Evolutionary conservation across 1,140 invertebrate genomes (phyloP).

Genomic region (Listronotus oregonensis): DNA sequence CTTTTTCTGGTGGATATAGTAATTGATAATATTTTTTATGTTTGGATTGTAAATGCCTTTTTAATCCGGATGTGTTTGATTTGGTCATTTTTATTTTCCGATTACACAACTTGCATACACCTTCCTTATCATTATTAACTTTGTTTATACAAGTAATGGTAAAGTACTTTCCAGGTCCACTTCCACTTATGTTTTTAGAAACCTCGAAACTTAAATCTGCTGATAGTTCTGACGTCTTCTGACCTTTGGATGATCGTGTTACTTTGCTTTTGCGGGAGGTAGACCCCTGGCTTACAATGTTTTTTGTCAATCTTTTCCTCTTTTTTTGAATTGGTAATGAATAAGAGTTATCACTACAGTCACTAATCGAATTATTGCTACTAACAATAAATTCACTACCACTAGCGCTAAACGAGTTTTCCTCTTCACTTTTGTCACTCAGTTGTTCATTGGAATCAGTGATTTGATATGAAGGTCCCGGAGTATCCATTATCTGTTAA

Average conservation of each 20-base stretch:
- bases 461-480: conserved; percentile 4
- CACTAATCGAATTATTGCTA: conserved; percentile 10
- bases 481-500: conserved; percentile 9
- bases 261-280: conserved; percentile 2
- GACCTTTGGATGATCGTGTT: conserved; percentile 4
- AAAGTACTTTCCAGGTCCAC: conserved; percentile 7
- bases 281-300: conserved; percentile 7
- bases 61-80: no score
- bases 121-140: conserved; percentile 8
- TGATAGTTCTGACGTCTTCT: conserved; percentile 7
- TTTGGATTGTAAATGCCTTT: no score
- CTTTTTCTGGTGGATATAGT: no score
- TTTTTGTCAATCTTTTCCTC: conserved; percentile 5
- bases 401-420: conserved; percentile 7
- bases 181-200: conserved; percentile 5
- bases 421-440: conserved; percentile 7
- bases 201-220: conserved; percentile 5
- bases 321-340: conserved; percentile 7
- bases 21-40: no score
- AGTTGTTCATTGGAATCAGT: conserved; percentile 6
- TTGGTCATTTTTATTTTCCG: conserved; percentile 7
- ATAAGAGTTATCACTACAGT: conserved; percentile 6
- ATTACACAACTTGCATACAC: conserved; percentile 12
- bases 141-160: conserved; percentile 8
- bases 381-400: conserved; percentile 6